Evolutionary conservation across 2,113 vertebrate genomes (phyloP), one percentile per base, ranked within the genome.

Genomic region (Sinocyclocheilus rhinocerous): DNA sequence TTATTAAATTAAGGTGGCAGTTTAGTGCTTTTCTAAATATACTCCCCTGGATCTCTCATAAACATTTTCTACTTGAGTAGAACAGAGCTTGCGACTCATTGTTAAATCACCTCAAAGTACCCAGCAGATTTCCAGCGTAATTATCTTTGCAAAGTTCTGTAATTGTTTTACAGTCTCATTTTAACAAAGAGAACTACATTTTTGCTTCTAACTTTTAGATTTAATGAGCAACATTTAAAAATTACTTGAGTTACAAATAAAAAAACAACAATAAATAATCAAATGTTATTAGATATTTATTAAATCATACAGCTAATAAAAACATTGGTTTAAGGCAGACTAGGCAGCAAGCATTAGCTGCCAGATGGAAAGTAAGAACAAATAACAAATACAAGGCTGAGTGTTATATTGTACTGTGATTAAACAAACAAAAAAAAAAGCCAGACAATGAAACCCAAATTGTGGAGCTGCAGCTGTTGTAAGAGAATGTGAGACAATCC

Each of bases 311-410:
- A 90, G 92, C 91, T 91, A 90, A 92, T 93, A 93, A 91, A 94
- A 94, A 94, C 89, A 93, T 92, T 81, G 59, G 84, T 84, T 91
- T 95, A 95, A 95, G 95, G 94, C 93, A 94, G 91, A 93, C 88
- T 85, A 93, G 93, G 93, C 93, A 94, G 93, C 89, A 59, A 91
- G 91, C 77, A 10, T 85, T 69, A 91, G 92, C 93, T 91, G 91
- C 90, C 70, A 89, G 84, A 93, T 92, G 87, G 76, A 92, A 91
- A 86, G 1, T 91, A 81, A 86, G 39, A 91, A 85, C 88, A 81
- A 10, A 42, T 84, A 90, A 87, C 88, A 81, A 10, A 42, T 84
- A 91, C 90, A 90, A 90, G 89, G 90, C 89, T 84, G 87, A 90
- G 88, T 79, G 70, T 84, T 85, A n/a, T 83, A 91, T 88, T 91